These are phyloP conservation scores for Bovichtus diacanthus DNA, from an alignment of 2,797 vertebrate genomes.

Conservation along the genomic window DNA sequence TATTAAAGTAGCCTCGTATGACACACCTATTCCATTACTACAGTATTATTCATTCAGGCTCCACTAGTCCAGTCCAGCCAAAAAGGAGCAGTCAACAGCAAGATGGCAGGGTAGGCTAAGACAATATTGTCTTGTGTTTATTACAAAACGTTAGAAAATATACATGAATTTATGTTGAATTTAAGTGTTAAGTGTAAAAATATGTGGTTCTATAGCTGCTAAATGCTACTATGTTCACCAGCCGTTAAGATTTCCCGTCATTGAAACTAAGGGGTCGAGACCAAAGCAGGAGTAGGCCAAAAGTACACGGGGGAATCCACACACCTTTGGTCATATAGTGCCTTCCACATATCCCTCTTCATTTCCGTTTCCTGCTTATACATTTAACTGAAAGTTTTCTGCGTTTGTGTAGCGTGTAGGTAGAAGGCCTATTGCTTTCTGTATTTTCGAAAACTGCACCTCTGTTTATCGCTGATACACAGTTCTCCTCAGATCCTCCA, in stretches of 20 bases:
- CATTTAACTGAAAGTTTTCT: constrained; percentile 17
- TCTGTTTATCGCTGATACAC: constrained; percentile 57
- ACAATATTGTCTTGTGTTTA: too few relatives aligned
- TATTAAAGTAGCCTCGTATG: too few relatives aligned
- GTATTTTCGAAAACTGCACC: constrained; percentile 46
- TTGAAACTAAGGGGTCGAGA: neutral
- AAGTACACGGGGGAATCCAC: neutral
- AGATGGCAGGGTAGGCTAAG: too few relatives aligned
- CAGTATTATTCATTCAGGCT: too few relatives aligned
- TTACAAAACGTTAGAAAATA: too few relatives aligned
- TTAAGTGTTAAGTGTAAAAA: too few relatives aligned
- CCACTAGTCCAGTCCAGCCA: too few relatives aligned
- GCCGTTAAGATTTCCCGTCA: neutral
- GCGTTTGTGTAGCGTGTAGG: neutral
- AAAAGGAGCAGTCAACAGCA: too few relatives aligned
- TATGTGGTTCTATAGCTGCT: too few relatives aligned
- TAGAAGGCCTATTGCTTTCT: constrained; percentile 38
- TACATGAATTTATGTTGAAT: too few relatives aligned
- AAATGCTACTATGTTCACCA: too few relatives aligned
- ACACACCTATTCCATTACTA: too few relatives aligned
- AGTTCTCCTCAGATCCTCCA: constrained; percentile 66
- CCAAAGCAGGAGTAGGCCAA: neutral
- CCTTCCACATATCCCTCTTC: constrained; percentile 1
- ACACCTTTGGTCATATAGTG: neutral
- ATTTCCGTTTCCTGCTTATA: constrained; percentile 8